Conservation (phyloP, 2,888 invertebrate species). For the Volucella inflata region DNA sequence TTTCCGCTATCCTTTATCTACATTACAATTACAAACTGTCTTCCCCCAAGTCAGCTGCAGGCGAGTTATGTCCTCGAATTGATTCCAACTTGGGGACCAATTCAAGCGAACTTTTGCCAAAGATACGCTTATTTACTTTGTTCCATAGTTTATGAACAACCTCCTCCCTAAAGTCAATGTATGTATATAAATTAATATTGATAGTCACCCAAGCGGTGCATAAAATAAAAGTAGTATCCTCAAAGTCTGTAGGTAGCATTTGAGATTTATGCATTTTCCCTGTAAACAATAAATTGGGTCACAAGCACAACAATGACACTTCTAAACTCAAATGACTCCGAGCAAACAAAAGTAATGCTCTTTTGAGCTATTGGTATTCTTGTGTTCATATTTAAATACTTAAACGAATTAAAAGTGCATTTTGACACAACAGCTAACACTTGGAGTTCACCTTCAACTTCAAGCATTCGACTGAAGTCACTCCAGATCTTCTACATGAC, state of each 20-base stretch:
- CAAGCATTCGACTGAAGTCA: constrained; percentile 32
- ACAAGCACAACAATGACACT: constrained; percentile 28
- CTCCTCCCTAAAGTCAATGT: constrained; percentile 33
- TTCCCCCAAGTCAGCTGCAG: constrained; percentile 32
- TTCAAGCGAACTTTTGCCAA: constrained; percentile 55
- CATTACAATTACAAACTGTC: constrained; percentile 15
- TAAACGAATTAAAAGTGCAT: constrained; percentile 21
- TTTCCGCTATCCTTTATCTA: constrained; percentile 1
- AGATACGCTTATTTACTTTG: constrained; percentile 69
- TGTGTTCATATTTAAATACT: constrained; percentile 28
- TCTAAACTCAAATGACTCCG: constrained; percentile 16
- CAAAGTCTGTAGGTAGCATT: neutral
- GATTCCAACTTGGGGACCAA: constrained; percentile 43
- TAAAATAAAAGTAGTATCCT: constrained; percentile 41
- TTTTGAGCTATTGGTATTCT: constrained; percentile 15
- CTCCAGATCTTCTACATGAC: constrained; percentile 38
- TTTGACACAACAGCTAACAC: neutral
- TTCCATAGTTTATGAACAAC: constrained; percentile 60
- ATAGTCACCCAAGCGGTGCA: constrained; percentile 44
- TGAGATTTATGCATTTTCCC: constrained; percentile 49
- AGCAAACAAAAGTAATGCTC: constrained; percentile 9
- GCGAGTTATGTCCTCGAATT: constrained; percentile 39
- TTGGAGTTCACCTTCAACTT: constrained; percentile 39
- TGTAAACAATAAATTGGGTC: constrained; percentile 63
- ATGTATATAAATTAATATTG: constrained; percentile 50